phyloP scores from a whole-genome alignment of 2,797 vertebrate genomes.

The Acanthurus lineatus region DNA sequence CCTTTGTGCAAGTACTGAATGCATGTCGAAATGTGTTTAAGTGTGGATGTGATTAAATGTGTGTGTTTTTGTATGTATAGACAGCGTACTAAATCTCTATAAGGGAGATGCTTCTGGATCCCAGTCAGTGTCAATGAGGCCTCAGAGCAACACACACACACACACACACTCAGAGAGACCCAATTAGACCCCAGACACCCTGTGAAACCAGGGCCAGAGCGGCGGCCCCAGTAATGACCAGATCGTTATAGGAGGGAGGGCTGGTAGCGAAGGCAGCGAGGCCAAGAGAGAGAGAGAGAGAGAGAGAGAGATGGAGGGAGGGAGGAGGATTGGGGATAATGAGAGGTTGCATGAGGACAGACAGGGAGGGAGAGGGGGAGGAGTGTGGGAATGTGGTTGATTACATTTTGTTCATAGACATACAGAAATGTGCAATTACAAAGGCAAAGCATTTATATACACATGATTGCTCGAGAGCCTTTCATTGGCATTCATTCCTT shows the following conservation, averaged over 20 bases:
- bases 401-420: slow-evolving; percentile 48
- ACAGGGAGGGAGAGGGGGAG: slow-evolving; percentile 23
- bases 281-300: slow-evolving; percentile 6
- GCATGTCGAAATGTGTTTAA: background rate
- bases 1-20: background rate
- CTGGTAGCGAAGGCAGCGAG: slow-evolving; percentile 28
- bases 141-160: slow-evolving; percentile 57
- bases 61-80: slow-evolving; percentile 16
- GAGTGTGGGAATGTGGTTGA: slow-evolving; percentile 26
- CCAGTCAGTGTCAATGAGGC: slow-evolving; percentile 36
- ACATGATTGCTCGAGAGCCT: background rate
- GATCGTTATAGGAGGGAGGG: slow-evolving; percentile 60
- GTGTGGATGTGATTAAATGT: background rate
- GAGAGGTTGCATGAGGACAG: slow-evolving; percentile 64
- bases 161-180: slow-evolving; percentile 46
- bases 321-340: slow-evolving; percentile 59
- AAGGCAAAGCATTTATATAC: slow-evolving; percentile 8
- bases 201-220: slow-evolving; percentile 59
- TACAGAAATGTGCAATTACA: slow-evolving; percentile 1
- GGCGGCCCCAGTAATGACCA: slow-evolving; percentile 60
- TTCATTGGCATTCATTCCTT: slow-evolving; percentile 9
- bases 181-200: slow-evolving; percentile 70
- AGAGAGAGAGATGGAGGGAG: background rate
- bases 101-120: slow-evolving; percentile 12
- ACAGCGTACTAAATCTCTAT: slow-evolving; percentile 20